Evolutionary conservation across 2,888 invertebrate species (phyloP).

Genomic region (Axea sp.): DNA sequence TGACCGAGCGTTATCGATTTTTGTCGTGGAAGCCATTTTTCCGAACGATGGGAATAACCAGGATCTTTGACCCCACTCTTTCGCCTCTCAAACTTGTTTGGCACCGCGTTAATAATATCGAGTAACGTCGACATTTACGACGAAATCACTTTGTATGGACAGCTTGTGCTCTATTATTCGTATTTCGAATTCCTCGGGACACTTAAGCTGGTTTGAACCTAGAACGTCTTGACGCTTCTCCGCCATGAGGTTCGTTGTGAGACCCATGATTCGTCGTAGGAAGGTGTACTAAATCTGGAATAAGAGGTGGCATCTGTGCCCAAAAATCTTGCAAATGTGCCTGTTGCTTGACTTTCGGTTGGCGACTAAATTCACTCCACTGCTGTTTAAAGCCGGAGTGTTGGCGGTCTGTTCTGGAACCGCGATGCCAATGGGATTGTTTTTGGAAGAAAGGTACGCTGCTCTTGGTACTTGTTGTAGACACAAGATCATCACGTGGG

Average conservation of each 20-base stretch:
- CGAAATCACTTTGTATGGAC: slow-evolving; percentile 38
- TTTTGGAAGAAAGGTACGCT: slow-evolving; percentile 67
- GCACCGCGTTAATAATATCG: slow-evolving; percentile 67
- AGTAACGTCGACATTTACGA: slow-evolving; percentile 44
- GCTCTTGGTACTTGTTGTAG: slow-evolving; percentile 67
- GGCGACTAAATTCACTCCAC: slow-evolving; percentile 33
- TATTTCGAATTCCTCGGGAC: neutral
- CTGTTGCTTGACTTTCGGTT: slow-evolving; percentile 61
- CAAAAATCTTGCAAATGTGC: slow-evolving; percentile 71
- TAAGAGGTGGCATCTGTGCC: slow-evolving; percentile 71
- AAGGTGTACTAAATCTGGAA: slow-evolving; percentile 69
- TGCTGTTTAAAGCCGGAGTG: slow-evolving; percentile 53
- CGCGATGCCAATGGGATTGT: slow-evolving; percentile 66
- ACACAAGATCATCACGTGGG: slow-evolving; percentile 54
- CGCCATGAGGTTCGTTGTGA: slow-evolving; percentile 42
- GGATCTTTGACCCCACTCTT: neutral
- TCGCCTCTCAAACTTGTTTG: slow-evolving; percentile 61
- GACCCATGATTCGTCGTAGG: slow-evolving; percentile 63
- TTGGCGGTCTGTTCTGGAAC: slow-evolving; percentile 65
- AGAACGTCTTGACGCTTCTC: slow-evolving; percentile 31
- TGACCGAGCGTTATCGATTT: slow-evolving; percentile 37
- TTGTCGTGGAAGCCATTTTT: slow-evolving; percentile 32
- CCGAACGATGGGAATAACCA: neutral
- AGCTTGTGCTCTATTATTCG: slow-evolving; percentile 40
- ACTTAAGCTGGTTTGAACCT: slow-evolving; percentile 33